These are phyloP conservation scores for Nanorana parkeri DNA, from an alignment of 2,113 vertebrate genomes.

Conservation along the genomic window DNA sequence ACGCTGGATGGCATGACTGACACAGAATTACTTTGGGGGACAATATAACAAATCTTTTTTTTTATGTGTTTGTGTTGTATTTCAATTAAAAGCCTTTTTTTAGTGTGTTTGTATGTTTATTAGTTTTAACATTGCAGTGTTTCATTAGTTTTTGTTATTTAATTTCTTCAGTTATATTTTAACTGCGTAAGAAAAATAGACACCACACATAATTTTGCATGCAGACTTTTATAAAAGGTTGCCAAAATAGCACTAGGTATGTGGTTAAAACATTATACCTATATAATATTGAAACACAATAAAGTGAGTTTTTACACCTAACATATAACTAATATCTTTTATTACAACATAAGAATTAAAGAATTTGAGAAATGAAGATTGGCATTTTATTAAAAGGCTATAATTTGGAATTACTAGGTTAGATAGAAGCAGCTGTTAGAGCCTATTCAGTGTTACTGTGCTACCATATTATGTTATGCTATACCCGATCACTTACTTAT, in stretches of 20 bases:
- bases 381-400: background rate
- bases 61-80: too few species aligned
- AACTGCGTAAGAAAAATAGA: too few species aligned
- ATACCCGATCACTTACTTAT: background rate
- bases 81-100: too few species aligned
- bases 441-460: background rate
- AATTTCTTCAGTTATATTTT: too few species aligned
- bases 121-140: too few species aligned
- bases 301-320: background rate
- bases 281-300: background rate
- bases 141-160: too few species aligned
- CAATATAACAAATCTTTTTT: too few species aligned
- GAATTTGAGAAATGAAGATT: background rate
- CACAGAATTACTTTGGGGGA: too few species aligned
- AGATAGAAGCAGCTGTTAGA: background rate
- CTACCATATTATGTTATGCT: background rate
- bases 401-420: conserved; percentile 9
- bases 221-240: too few species aligned
- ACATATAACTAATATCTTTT: conserved; percentile 4
- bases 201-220: too few species aligned
- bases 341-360: background rate
- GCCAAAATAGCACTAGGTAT: background rate
- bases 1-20: too few species aligned
- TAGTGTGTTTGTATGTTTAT: too few species aligned
- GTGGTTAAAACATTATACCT: background rate